These are phyloP conservation scores for Nemurella pictetii DNA, from an alignment of 2,888 invertebrate species.

Conservation along the genomic window DNA sequence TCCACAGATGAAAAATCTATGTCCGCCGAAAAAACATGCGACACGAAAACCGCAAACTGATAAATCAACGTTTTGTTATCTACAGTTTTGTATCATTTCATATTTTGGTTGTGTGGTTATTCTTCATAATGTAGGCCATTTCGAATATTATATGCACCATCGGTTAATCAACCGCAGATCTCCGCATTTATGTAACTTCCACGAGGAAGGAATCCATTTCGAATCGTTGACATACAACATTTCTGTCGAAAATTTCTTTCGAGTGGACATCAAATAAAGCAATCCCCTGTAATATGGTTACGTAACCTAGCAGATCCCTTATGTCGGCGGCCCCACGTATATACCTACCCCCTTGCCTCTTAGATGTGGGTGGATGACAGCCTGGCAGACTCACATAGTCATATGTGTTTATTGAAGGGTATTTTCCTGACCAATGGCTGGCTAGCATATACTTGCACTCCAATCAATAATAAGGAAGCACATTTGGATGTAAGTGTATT, in stretches of 20 bases:
- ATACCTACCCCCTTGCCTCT: neutral
- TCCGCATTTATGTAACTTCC: neutral
- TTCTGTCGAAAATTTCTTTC: neutral
- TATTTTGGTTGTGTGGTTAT: neutral
- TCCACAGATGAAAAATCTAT: neutral
- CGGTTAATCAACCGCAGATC: neutral
- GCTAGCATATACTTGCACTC: slow-evolving; percentile 16
- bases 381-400: neutral
- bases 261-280: slow-evolving; percentile 13
- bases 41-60: neutral
- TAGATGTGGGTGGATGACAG: neutral
- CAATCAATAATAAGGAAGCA: slow-evolving; percentile 38
- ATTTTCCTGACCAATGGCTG: slow-evolving; percentile 33
- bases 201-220: neutral
- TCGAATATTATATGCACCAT: neutral
- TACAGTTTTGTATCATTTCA: neutral
- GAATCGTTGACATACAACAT: neutral
- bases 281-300: neutral
- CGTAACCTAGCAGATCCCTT: neutral
- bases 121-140: neutral
- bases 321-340: neutral
- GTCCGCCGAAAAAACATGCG: neutral
- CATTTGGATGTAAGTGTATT: slow-evolving; percentile 24
- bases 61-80: neutral
- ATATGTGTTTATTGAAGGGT: slow-evolving; percentile 24